Conservation (phyloP, 2,888 invertebrate species). For the Lochmaea capreae region DNA sequence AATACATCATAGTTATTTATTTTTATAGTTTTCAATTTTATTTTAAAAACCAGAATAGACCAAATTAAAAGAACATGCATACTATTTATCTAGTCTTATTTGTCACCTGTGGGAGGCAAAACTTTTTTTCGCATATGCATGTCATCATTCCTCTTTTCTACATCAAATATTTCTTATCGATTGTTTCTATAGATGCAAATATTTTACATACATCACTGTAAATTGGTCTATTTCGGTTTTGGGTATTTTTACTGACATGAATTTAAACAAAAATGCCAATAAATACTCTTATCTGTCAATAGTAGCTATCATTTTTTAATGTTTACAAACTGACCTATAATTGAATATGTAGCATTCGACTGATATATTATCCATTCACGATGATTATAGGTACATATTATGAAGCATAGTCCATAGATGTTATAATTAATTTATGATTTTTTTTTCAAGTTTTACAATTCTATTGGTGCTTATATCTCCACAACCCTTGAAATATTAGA, state of each 20-base stretch:
- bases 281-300: too few relatives aligned
- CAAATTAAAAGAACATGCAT: conserved; percentile 3
- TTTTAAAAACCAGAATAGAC: neutral
- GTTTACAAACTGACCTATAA: conserved; percentile 39
- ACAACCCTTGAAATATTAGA: conserved; percentile 50
- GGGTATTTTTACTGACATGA: too few relatives aligned
- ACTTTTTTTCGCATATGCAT: neutral
- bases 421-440: conserved; percentile 59
- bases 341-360: conserved; percentile 54
- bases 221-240: too few relatives aligned
- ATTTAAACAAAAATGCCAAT: too few relatives aligned
- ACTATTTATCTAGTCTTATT: conserved; percentile 1
- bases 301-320: neutral
- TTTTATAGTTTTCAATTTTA: neutral
- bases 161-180: neutral
- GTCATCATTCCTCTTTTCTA: neutral
- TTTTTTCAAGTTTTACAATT: conserved; percentile 59
- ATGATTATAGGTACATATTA: conserved; percentile 50
- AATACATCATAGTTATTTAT: neutral
- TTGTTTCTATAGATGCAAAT: neutral
- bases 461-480: conserved; percentile 59
- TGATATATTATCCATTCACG: conserved; percentile 53
- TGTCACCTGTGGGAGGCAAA: neutral
- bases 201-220: too few relatives aligned
- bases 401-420: conserved; percentile 56